Conservation (phyloP, 2,797 vertebrate species). For the Sebastes matsubarae region DNA sequence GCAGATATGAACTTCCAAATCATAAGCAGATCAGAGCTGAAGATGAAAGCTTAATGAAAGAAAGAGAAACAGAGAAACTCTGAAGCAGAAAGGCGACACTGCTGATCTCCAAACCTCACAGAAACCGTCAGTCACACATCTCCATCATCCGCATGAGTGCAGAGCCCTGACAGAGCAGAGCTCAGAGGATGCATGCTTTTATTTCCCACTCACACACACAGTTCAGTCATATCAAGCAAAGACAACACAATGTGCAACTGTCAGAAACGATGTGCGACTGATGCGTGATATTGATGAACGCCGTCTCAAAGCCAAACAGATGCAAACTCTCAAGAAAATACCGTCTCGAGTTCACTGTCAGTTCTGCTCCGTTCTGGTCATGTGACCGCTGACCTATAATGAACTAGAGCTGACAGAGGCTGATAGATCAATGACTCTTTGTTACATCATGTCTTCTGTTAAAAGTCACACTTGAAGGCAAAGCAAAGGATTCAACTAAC, state of each 20-base stretch:
- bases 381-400: background rate
- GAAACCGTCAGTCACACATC: constrained; percentile 7
- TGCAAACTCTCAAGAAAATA: background rate
- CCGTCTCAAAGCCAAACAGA: background rate
- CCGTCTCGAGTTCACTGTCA: background rate
- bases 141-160: constrained; percentile 2
- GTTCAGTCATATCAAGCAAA: constrained; percentile 30
- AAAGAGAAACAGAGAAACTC: background rate
- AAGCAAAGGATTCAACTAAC: too few species aligned
- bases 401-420: background rate
- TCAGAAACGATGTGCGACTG: constrained; percentile 1
- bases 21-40: background rate
- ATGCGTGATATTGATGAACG: constrained; percentile 7
- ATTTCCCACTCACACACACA: background rate
- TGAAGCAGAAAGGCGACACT: background rate
- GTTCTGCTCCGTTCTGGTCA: background rate
- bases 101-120: constrained; percentile 1
- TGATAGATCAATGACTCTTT: too few species aligned
- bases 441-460: too few species aligned
- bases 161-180: background rate
- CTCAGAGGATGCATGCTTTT: background rate
- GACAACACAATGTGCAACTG: constrained; percentile 46
- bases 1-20: background rate
- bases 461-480: too few species aligned
- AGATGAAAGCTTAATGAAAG: background rate